These are phyloP conservation scores for Labeo rohita DNA, from an alignment of 2,113 vertebrate species.

Conservation along the genomic window DNA sequence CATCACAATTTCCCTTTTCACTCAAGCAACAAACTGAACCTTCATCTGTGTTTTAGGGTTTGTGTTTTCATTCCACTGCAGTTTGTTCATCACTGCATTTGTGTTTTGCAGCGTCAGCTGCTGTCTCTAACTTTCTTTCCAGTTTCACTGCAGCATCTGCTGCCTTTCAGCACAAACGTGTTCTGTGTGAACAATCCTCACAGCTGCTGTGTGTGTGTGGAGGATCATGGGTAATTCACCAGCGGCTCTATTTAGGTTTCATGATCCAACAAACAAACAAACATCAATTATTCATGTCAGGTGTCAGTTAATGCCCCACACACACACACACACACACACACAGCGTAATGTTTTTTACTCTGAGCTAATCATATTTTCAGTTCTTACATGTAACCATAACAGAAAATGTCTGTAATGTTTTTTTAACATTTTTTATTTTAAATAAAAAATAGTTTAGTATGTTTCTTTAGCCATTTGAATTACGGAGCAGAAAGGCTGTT, in stretches of 20 bases:
- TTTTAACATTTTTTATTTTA: background rate
- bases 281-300: conserved; percentile 44
- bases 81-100: background rate
- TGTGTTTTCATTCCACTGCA: too few species aligned
- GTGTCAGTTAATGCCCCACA: conserved; percentile 31
- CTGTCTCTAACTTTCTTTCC: too few species aligned
- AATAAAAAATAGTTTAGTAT: background rate
- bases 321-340: conserved; percentile 46
- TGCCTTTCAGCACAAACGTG: too few species aligned
- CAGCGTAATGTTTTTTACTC: background rate
- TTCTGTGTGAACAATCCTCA: background rate
- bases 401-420: too few species aligned
- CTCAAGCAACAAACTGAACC: background rate
- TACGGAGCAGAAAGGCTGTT: too few species aligned
- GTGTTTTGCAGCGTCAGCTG: too few species aligned
- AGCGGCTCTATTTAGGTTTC: background rate
- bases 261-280: background rate
- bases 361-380: background rate
- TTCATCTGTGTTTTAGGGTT: background rate
- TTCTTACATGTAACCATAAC: background rate
- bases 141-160: too few species aligned
- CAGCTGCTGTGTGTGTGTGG: background rate
- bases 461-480: background rate
- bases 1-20: background rate
- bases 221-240: conserved; percentile 9